Evolutionary conservation across 2,797 vertebrate genomes (phyloP).

Genomic region (Ctenosaura bakeri): DNA sequence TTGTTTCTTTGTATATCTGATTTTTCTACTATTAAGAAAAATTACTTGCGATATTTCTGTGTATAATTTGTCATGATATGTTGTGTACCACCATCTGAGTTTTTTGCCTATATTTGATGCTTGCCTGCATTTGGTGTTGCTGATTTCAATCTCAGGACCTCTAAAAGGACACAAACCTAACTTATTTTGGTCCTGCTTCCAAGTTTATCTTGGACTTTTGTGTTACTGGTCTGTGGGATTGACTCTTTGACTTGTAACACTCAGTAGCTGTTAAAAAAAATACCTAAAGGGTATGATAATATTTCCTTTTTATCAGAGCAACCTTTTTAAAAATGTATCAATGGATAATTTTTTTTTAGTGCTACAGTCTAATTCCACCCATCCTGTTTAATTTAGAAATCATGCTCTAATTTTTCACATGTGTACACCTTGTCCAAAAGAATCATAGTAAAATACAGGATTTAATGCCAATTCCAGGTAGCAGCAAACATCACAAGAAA

Average conservation of each 20-base stretch:
- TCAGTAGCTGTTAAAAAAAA: no score
- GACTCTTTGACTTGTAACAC: neutral
- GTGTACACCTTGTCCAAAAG: neutral
- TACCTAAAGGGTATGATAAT: no score
- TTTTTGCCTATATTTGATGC: neutral
- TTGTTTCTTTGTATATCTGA: neutral
- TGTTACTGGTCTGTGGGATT: neutral
- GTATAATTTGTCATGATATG: no score
- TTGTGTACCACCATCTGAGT: neutral
- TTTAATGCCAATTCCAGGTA: neutral
- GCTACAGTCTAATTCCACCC: neutral
- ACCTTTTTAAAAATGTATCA: neutral
- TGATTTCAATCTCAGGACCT: neutral
- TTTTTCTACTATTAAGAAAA: no score
- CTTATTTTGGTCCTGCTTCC: neutral
- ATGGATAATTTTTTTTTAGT: neutral
- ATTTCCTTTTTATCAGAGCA: neutral
- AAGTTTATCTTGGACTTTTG: neutral
- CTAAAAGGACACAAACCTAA: neutral
- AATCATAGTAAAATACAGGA: neutral
- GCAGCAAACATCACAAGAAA: neutral
- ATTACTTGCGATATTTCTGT: no score
- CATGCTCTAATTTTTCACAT: neutral
- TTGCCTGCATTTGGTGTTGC: neutral
- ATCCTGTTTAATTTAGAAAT: neutral